A percentile compares a stretch with the other conserved stretches of the same genome.
Conservation (phyloP, 2,888 invertebrate species). For the Tenthredo livida region DNA sequence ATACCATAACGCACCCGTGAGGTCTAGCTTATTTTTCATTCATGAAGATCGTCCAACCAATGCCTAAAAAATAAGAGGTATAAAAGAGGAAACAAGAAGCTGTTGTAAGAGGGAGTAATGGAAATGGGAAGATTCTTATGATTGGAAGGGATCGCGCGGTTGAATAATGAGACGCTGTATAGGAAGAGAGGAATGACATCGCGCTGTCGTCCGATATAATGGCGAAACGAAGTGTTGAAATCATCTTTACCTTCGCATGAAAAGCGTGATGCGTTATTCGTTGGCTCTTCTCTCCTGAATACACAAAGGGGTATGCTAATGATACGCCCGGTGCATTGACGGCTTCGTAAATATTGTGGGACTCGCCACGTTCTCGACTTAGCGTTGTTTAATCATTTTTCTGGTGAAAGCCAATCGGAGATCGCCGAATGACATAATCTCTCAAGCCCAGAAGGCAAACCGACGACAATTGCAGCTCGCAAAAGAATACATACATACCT, state of each 20-base stretch:
- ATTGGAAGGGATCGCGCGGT: not conserved
- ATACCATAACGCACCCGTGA: not conserved
- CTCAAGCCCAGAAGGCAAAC: not conserved
- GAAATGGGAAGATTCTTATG: not conserved
- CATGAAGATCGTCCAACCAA: not conserved
- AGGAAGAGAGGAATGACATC: conserved; percentile 33
- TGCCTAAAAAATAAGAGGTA: not conserved
- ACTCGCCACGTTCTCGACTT: conserved; percentile 44
- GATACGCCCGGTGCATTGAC: conserved; percentile 61
- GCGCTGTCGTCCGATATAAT: conserved; percentile 54
- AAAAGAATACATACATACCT: not conserved
- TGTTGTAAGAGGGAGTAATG: not conserved
- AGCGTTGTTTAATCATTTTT: conserved; percentile 48
- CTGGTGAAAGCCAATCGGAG: conserved; percentile 47
- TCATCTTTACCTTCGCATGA: conserved; percentile 55
- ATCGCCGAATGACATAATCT: conserved; percentile 35
- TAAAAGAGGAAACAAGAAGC: not conserved
- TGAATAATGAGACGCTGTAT: conserved; percentile 16
- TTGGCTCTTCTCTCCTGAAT: conserved; percentile 39
- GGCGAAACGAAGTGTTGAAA: conserved; percentile 63
- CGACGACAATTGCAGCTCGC: conserved; percentile 2
- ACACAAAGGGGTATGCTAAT: conserved; percentile 61
- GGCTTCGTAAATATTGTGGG: conserved; percentile 60
- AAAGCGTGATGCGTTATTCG: conserved; percentile 27
- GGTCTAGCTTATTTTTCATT: not conserved